Percentiles rank a stretch among this genome's conserved stretches.
Conservation (phyloP, 2,888 invertebrate species). For the Leucozona laternaria region DNA sequence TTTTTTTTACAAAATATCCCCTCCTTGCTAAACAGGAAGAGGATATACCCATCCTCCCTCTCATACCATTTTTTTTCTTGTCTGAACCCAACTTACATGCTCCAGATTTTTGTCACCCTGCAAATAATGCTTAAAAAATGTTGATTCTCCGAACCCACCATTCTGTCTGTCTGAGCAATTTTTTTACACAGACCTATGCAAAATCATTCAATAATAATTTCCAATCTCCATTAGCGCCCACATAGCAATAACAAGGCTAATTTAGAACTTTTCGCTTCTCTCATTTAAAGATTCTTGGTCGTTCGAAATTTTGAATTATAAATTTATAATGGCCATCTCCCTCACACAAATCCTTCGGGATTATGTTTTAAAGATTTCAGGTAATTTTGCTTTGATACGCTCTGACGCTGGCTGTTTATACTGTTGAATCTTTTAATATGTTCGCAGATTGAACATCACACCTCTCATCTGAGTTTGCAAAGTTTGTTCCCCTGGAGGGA, state of each 20-base stretch:
- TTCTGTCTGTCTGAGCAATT: background rate
- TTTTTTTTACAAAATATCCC: too few species aligned
- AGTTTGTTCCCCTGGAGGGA: background rate
- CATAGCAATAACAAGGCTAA: background rate
- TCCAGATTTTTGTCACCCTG: too few species aligned
- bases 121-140: too few species aligned
- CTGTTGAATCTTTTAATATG: slow-evolving; percentile 8
- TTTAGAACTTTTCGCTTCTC: background rate
- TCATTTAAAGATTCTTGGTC: background rate
- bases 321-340: background rate
- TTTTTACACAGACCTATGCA: background rate
- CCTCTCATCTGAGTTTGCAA: background rate
- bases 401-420: too few species aligned
- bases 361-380: background rate
- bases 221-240: background rate
- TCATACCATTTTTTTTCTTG: too few species aligned
- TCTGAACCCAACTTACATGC: too few species aligned
- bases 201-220: background rate
- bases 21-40: too few species aligned
- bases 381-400: background rate
- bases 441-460: background rate
- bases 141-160: too few species aligned
- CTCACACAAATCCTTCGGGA: background rate
- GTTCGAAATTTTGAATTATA: background rate
- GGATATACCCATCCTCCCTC: too few species aligned